Evolutionary conservation across 2,113 vertebrate species (phyloP), one percentile per base, ranked within the genome.

Genomic region (Platycercus adscitus): DNA sequence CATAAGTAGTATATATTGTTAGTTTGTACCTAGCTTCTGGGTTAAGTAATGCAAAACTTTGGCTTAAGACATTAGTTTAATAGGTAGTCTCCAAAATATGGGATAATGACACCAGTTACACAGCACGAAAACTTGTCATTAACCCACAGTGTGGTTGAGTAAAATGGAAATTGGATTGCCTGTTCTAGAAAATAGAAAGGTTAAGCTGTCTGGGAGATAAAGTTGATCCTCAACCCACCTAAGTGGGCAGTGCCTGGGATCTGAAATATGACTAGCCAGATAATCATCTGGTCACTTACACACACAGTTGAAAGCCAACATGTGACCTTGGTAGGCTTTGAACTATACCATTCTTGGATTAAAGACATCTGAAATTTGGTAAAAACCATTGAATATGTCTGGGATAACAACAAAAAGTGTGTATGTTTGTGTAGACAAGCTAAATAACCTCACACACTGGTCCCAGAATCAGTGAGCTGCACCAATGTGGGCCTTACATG

Each of bases 201-300:
- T 90, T 89, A 96, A 94, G 90, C 65, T 72, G 47, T 61, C 86
- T 41, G 64, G 47, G 71, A 95, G 91, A 91, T 68, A 76, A 95
- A 91, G 73, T 17, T 46, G n/a, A 56, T 84, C 81, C 86, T 86
- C 96, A 96, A 91, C 78, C 93, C 91, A 46, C 56, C 47, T 72
- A 70, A 64, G 55, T 16, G 76, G 43, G 53, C 70, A 83, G 75
- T 16, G 46, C 84, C 44, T 19, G 1, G 3, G 39, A 46, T 65
- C 28, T 49, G 95, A 92, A 91, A 91, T 88, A 43, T 39, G 88
- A 95, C 35, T 44, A 58, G 65, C 33, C 43, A 95, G 91, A 61
- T 91, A 60, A 94, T 60, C 55, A 68, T 17, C 65, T 37, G 86
- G 29, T 72, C 39, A 55, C 43, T 9, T 86, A 28, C 7, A 33